Evolutionary conservation across 2,797 vertebrate species (phyloP), one percentile per base, ranked within the genome.

Genomic region (Centropyge bicolor): DNA sequence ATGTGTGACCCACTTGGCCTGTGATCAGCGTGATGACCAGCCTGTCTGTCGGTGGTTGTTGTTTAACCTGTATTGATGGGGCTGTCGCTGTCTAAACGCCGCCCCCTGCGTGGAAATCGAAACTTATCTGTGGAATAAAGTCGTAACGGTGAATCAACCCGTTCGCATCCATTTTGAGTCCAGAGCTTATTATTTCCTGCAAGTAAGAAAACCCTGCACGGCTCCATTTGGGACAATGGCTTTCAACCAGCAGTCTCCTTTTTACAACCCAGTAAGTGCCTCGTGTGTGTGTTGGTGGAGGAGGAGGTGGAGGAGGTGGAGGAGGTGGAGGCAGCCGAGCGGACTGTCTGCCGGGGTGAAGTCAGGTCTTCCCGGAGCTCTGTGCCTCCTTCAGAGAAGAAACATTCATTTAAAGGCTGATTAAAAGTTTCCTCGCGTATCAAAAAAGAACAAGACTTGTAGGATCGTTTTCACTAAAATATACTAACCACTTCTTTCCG

Each of bases 231-330:
- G 27, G 12, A 57, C 38, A 0, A 95, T 95, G 94, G 89, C 94
- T 27, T 91, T 81, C 57, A 62, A 63, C 16, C 88, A 89, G 16
- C 94, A 95, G 70, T n/a, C 86, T 6, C 94, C 94, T 1, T 94
- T 93, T 71, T 89, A 92, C 46, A 94, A 83, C 49, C 94, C 94
- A 35, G 95, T 95, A 88, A 92, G 94, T 90, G 4, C 2, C 8
- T 38, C 4, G 27, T 31, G 27, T 31, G 27, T 31, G 4, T 31
- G 27, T 31, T 31, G 27, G 27, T 31, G 27, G 27, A 4, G 4
- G 27, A 31, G 27, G 27, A 31, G 27, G 27, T 31, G 27, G 4
- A 2, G 27, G 27, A 31, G 27, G 27, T 31, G 27, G 4, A 2
- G 27, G 27, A 31, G 27, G 27, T 31, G 27, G 27, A 31, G 27